phyloP scores from a whole-genome alignment of 2,113 vertebrate genomes.

The Melospiza georgiana region DNA sequence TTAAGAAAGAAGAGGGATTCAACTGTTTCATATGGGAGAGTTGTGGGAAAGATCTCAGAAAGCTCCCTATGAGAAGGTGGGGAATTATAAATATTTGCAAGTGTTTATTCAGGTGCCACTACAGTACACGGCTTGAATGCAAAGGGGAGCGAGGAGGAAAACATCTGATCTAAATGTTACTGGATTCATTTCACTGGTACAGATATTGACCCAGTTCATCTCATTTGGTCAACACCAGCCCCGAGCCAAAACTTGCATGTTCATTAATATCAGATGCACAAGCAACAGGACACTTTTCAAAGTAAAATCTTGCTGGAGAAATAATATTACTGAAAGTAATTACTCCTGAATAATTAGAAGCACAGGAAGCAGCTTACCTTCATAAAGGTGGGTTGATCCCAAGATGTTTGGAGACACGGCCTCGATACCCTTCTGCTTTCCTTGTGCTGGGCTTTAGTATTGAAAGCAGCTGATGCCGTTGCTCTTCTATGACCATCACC shows the following conservation, averaged over 20 bases:
- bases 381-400: constrained; percentile 18
- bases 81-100: constrained; percentile 73
- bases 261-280: constrained; percentile 42
- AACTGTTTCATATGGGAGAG: constrained; percentile 45
- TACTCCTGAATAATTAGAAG: constrained; percentile 60
- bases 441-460: neutral
- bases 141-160: neutral
- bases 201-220: constrained; percentile 54
- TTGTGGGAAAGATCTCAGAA: constrained; percentile 61
- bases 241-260: constrained; percentile 36
- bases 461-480: neutral
- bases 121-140: constrained; percentile 1
- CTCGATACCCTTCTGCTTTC: neutral
- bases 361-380: constrained; percentile 47
- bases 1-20: constrained; percentile 61
- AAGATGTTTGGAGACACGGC: neutral
- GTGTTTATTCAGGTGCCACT: constrained; percentile 75
- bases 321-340: constrained; percentile 20
- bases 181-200: constrained; percentile 58
- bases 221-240: constrained; percentile 38
- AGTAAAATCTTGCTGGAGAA: constrained; percentile 29
- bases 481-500: neutral
- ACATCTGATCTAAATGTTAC: constrained; percentile 34
- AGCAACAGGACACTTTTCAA: constrained; percentile 40
- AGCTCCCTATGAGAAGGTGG: constrained; percentile 49